Base-by-base conservation (phyloP, 2,888 invertebrate species). In the Melinaea menophilus region DNA sequence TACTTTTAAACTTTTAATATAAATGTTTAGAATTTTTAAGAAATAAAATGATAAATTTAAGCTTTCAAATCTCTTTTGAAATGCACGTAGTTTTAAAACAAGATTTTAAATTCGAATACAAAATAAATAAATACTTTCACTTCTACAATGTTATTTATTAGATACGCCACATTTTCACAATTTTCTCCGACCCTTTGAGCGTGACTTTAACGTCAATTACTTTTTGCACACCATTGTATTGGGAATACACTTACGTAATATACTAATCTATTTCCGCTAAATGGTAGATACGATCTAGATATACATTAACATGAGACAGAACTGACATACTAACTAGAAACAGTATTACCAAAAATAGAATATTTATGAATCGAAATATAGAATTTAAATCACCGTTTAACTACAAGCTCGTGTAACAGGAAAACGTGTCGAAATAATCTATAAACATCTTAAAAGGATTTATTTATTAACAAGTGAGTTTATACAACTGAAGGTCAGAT, bases 81-180 rank as follows among this genome's bases (percentile, higher is more conserved):
- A 41, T 41, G 7, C 41, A 41, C 41, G 41, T 2, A 41, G 3
- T 41, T 7, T 5, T 22, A 56, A 55, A 35, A n/a, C 37, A 47
- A 11, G 9, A 31, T n/a, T n/a, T 7, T 41, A 5, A 35, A 48
- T n/a, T 35, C 56, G 47, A 60, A 41, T 62, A 48, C 59, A 48
- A 46, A 58, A 59, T 46, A 56, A 59, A 56, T 35, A 46, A 61
- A 54, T 55, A 63, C 64, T 70, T 69, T 70, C 69, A 57, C 63
- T 63, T 12, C 56, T 58, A 57, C 66, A 63, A 62, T 60, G 63
- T 58, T 61, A 61, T 63, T 65, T 70, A 80, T 85, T 82, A 82
- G 85, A 82, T 79, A 72, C 85, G 84, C 77, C 74, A 82, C 56
- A 81, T 85, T 86, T 87, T 79, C 79, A 77, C 80, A 77, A 79